Percentiles rank a stretch among this genome's conserved stretches.
Evolutionary conservation across 2,113 vertebrate genomes (phyloP).

Genomic region (Sylvietta virens): DNA sequence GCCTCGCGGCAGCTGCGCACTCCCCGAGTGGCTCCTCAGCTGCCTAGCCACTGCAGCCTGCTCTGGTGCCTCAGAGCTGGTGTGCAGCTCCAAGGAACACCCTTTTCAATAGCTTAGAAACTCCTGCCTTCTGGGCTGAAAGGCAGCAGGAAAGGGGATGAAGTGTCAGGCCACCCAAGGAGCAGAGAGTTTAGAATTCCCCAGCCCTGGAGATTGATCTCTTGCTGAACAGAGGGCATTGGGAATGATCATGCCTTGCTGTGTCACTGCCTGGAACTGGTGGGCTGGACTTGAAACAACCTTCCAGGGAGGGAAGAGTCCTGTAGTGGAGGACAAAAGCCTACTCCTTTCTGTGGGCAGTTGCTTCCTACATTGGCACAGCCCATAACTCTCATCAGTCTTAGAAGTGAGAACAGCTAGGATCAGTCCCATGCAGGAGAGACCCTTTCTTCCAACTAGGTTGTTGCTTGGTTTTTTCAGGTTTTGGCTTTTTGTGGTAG

Average conservation of each 20-base stretch:
- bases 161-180: not conserved
- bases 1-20: conserved; percentile 72
- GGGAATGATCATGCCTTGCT: not conserved
- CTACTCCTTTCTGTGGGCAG: not conserved
- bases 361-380: not conserved
- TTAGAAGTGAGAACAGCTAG: not conserved
- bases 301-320: not conserved
- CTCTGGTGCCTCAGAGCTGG: not conserved
- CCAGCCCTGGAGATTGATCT: not conserved
- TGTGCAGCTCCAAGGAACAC: not conserved
- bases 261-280: not conserved
- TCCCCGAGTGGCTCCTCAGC: conserved; percentile 51
- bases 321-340: not conserved
- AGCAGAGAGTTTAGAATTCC: not conserved
- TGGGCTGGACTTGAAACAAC: not conserved
- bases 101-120: not conserved
- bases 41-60: not conserved
- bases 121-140: conserved; percentile 7
- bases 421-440: not conserved
- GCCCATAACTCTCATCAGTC: not conserved
- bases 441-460: not conserved
- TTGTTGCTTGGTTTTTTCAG: not conserved
- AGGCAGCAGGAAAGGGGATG: not conserved
- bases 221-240: not conserved
- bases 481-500: not conserved